Base-by-base conservation (phyloP, 1,140 invertebrate genomes). In the Aporrectodea caliginosa region DNA sequence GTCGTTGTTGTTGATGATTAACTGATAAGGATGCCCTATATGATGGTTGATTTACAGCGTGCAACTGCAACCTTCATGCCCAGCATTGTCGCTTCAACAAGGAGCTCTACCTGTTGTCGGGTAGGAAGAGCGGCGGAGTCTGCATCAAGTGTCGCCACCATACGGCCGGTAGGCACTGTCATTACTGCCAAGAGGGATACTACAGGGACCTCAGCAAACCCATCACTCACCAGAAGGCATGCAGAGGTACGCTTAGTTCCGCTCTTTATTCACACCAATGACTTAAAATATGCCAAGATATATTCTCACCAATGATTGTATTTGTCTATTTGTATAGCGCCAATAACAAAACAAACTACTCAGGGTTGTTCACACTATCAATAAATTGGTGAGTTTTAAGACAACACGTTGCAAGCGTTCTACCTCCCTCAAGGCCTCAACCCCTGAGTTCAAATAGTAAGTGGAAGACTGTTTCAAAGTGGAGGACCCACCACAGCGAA, bases 1-100 rank as follows among this genome's bases (percentile, higher is more conserved):
- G 27, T 31, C 34, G 27, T 29, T 74, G 73, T 31, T 74, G 27
- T 2, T 74, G 73, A 74, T 29, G 1, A 31, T 74, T n/a, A 33
- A n/a, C n/a, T n/a, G n/a, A n/a, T n/a, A n/a, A n/a, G n/a, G n/a
- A n/a, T n/a, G n/a, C n/a, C n/a, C n/a, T n/a, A n/a, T n/a, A n/a
- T n/a, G n/a, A n/a, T 58, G 43, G 6, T 58, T 58, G 6, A 22
- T 6, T 58, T 58, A 22, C 92, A 99, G 97, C 93, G 80, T 99
- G 98, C 91, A 97, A 98, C 89, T 99, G 98, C 90, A 99, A 99
- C 89, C 92, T 94, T 31, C 98, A 99, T 90, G 95, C 97, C 6
- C 92, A 95, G 78, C 92, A 94, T 85, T 99, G 98, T 89, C 93
- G 95, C 75, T 99, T 99, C 92, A 98, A 98, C 91, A 97, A 98